phyloP scores from a whole-genome alignment of 2,888 invertebrate species.

The Pycnomerus fuliginosus region DNA sequence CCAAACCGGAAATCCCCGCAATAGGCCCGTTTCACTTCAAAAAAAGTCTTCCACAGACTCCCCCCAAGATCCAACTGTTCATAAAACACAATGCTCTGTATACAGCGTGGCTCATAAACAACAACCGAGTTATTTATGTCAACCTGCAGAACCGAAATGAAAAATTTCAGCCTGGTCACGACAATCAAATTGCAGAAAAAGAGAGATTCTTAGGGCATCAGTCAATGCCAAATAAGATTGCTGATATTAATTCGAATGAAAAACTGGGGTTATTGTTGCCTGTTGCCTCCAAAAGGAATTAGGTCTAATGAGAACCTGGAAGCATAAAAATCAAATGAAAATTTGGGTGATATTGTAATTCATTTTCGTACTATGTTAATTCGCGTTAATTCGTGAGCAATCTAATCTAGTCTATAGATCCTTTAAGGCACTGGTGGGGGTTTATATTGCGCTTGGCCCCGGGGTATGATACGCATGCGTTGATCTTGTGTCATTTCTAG shows the following conservation, averaged over 20 bases:
- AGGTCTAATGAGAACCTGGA: slow-evolving; percentile 26
- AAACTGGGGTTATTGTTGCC: too few relatives aligned
- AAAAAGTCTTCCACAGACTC: slow-evolving; percentile 30
- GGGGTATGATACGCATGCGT: too few relatives aligned
- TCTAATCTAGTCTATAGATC: too few relatives aligned
- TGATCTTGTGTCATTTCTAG: too few relatives aligned
- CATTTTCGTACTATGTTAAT: too few relatives aligned
- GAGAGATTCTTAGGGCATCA: slow-evolving; percentile 49
- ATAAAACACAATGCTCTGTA: slow-evolving; percentile 63
- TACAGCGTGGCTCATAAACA: slow-evolving; percentile 72
- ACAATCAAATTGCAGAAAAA: slow-evolving; percentile 50
- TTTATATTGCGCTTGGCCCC: too few relatives aligned
- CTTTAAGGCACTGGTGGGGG: too few relatives aligned
- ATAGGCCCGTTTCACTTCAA: slow-evolving; percentile 72
- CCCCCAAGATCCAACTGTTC: slow-evolving; percentile 55
- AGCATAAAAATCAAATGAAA: slow-evolving; percentile 29
- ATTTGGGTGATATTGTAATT: slow-evolving; percentile 37
- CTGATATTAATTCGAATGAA: slow-evolving; percentile 42
- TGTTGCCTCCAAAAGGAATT: slow-evolving; percentile 24
- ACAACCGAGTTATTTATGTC: slow-evolving; percentile 63
- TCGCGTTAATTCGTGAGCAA: too few relatives aligned
- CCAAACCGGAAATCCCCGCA: slow-evolving; percentile 81
- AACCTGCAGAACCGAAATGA: slow-evolving; percentile 42
- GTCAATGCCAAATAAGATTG: slow-evolving; percentile 39
- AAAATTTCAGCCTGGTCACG: slow-evolving; percentile 46